Evolutionary conservation across 2,113 vertebrate species (phyloP), one percentile per base, ranked within the genome.

Genomic region (Bufo bufo): DNA sequence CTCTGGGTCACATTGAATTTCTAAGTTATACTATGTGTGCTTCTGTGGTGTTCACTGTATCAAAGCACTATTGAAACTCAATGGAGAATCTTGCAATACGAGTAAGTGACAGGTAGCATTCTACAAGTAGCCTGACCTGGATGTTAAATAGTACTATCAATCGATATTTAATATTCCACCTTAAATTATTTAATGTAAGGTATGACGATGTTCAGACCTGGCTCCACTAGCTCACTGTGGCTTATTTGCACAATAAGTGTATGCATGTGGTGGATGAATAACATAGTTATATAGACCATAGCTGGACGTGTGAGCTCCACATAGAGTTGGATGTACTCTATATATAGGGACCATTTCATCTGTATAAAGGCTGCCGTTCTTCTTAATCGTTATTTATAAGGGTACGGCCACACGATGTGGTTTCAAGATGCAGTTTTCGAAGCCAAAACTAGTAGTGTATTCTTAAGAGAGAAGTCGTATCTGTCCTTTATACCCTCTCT

Each of bases 31-130:
- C 63, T 63, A 54, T 86, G 47, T 86, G 82, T 71, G 82, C 82
- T 84, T 84, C 79, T 81, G 82, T 84, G 65, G 82, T 71, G 82
- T 84, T 84, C 45, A 84, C 63, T 84, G 82, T 84, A 71, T 71
- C 47, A 84, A 84, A 84, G 65, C 82, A 84, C 82, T 84, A 50
- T 84, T 69, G 82, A 71, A 84, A 54, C 63, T 84, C 47, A 69
- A 19, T 61, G 56, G 56, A 59, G 66, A 69, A 84, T 66, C 47
- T 52, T 84, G 65, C 82, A 84, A 66, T 66, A 71, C 20, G 45
- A 63, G 65, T 82, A 45, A 83, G 63, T 69, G 54, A 33, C 49
- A 54, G 63, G 65, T 13, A 49, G n/a, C 50, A 9, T 69, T 66
- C 13, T 52, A 54, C n/a, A 33, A 84, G 61, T 66, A 83, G 47